Conservation (phyloP, 1,140 invertebrate genomes). For the Heliconius nattereri region DNA sequence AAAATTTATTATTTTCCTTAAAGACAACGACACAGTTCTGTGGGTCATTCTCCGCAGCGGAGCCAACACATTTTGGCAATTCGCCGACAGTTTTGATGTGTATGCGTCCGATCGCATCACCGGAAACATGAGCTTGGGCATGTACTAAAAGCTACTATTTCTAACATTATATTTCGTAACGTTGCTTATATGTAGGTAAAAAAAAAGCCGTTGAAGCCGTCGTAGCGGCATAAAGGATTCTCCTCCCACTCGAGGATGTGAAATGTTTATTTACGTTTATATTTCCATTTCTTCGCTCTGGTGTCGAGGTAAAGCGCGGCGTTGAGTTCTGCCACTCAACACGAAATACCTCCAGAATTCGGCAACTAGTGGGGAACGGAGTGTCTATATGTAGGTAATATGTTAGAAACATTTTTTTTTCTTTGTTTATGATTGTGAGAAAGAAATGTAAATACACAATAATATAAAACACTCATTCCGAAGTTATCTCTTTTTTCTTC, state of each 20-base stretch:
- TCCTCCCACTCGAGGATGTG: too few relatives aligned
- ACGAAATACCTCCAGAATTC: too few relatives aligned
- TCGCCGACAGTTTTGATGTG: slow-evolving; percentile 53
- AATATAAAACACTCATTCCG: background rate
- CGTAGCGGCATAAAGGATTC: too few relatives aligned
- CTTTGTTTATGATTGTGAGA: background rate
- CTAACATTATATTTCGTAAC: background rate
- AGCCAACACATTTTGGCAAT: slow-evolving; percentile 64
- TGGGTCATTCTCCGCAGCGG: slow-evolving; percentile 47
- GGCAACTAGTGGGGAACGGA: too few relatives aligned
- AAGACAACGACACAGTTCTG: slow-evolving; percentile 45
- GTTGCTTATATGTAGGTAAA: background rate
- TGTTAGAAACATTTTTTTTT: background rate
- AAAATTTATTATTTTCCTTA: slow-evolving; percentile 14
- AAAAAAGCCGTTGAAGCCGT: too few relatives aligned
- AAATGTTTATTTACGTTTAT: too few relatives aligned
- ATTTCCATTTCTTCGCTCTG: too few relatives aligned
- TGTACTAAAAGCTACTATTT: slow-evolving; percentile 15
- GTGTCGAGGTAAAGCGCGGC: too few relatives aligned
- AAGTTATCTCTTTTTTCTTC: background rate
- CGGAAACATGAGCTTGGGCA: slow-evolving; percentile 38
- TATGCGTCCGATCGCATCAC: slow-evolving; percentile 47
- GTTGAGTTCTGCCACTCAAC: too few relatives aligned
- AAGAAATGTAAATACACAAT: background rate
- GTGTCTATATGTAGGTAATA: background rate